These are phyloP conservation scores for Opisthograptis luteolata DNA, from an alignment of 2,888 invertebrate genomes.

Conservation along the genomic window DNA sequence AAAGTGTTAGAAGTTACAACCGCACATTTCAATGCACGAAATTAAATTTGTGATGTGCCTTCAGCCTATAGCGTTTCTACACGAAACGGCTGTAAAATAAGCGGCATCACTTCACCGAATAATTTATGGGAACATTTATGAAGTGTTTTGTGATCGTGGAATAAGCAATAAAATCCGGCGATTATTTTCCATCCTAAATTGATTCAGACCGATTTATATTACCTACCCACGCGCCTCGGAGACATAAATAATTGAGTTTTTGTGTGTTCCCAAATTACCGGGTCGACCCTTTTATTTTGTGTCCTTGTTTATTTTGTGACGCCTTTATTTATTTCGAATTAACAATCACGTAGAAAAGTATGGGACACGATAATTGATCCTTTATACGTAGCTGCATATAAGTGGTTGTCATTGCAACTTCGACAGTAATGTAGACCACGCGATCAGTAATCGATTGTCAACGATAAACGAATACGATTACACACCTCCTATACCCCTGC, in stretches of 20 bases:
- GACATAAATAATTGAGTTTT: slow-evolving; percentile 61
- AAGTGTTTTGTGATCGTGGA: slow-evolving; percentile 61
- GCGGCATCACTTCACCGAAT: slow-evolving; percentile 58
- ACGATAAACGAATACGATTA: no score
- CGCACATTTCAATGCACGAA: no score
- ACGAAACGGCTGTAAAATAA: slow-evolving; percentile 46
- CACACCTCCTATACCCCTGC: no score
- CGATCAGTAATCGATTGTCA: no score
- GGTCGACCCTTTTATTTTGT: slow-evolving; percentile 41
- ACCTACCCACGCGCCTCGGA: slow-evolving; percentile 48
- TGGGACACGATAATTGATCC: neutral
- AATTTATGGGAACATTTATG: slow-evolving; percentile 63
- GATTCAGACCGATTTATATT: slow-evolving; percentile 63
- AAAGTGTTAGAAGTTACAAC: no score
- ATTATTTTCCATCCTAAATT: slow-evolving; percentile 61
- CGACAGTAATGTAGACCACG: no score
- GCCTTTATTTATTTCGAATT: slow-evolving; percentile 24
- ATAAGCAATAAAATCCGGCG: slow-evolving; percentile 54
- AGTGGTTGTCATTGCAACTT: no score
- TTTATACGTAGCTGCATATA: neutral
- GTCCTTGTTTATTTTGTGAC: slow-evolving; percentile 24
- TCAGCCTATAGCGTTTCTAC: slow-evolving; percentile 3
- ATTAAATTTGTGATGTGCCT: neutral
- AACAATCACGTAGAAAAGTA: slow-evolving; percentile 23
- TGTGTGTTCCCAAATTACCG: slow-evolving; percentile 59